These are phyloP conservation scores for Platichthys stellatus DNA, from an alignment of 2,113 vertebrate species.

Conservation along the genomic window DNA sequence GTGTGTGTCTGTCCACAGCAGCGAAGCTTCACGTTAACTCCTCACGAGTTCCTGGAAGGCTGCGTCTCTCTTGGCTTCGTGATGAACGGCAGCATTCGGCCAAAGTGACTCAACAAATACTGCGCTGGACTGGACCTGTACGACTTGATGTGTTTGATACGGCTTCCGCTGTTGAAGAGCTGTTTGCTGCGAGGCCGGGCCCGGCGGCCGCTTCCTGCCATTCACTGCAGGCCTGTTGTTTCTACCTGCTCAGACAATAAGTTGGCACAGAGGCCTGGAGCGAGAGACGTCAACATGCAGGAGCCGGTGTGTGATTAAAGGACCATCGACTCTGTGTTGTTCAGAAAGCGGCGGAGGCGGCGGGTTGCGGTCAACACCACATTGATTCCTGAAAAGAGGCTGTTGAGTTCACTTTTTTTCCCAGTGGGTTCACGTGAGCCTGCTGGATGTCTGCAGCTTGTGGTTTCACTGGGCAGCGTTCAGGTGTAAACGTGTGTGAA, in stretches of 20 bases:
- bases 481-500: conserved; percentile 36
- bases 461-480: conserved; percentile 9
- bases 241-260: conserved; percentile 68
- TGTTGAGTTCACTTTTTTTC: neutral
- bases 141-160: conserved; percentile 41
- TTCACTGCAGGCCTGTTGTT: conserved; percentile 66
- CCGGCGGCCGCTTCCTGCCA: conserved; percentile 60
- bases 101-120: conserved; percentile 36
- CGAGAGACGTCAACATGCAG: conserved; percentile 48
- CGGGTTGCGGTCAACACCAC: neutral
- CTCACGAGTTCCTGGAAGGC: conserved; percentile 9
- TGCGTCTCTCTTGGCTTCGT: conserved; percentile 33
- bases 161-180: conserved; percentile 51
- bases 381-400: conserved; percentile 10
- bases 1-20: neutral
- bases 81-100: conserved; percentile 1
- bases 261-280: conserved; percentile 43
- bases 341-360: neutral
- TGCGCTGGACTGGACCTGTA: conserved; percentile 40
- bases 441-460: neutral
- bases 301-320: conserved; percentile 20
- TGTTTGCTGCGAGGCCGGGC: neutral
- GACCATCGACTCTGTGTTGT: neutral
- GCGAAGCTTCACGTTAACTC: neutral
- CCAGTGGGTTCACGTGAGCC: no score